Base-by-base conservation (phyloP, 2,888 invertebrate genomes). In the Eilema caniola region DNA sequence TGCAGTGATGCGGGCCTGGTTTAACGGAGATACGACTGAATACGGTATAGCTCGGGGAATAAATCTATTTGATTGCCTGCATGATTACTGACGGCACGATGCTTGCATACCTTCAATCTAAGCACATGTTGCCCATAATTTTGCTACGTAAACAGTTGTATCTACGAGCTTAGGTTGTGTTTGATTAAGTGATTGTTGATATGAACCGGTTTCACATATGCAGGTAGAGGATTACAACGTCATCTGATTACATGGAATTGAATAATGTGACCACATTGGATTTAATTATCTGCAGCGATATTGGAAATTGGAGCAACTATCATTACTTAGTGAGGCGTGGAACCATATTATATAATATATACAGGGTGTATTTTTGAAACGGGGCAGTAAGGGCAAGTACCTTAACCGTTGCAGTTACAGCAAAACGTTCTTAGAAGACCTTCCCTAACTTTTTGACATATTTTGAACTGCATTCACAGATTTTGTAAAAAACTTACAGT, bases 11-110 rank as follows among this genome's bases (percentile, higher is more conserved):
- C 67, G 63, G 59, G 31, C 73, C 64, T 60, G 60, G 70, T 70
- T 70, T 77, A 73, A 73, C 47, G 66, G 57, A 67, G 70, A 71
- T 69, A 70, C 25, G 66, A 60, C 56, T 3, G 70, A 70, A 20
- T 72, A 68, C 69, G 73, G 78, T 79, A 80, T 78, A 81, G 77
- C 77, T 74, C 66, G 72, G 79, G 70, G 70, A 82, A 85, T 86
- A 87, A 86, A 89, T 88, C 84, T 85, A 79, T 86, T 87, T 87
- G 86, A 88, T 88, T 84, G 85, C 83, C 75, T 76, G 73, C 76
- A 78, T 80, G 83, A 81, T 83, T 80, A 82, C 80, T 80, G 81
- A 75, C 75, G 77, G 67, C 64, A 66, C 20, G 66, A 28, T 28
- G 25, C 25, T 23, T 59, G 28, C 73, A 65, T 72, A 75, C 67